These are phyloP conservation scores for Agrilus planipennis DNA, from an alignment of 1,140 invertebrate species.

Conservation along the genomic window DNA sequence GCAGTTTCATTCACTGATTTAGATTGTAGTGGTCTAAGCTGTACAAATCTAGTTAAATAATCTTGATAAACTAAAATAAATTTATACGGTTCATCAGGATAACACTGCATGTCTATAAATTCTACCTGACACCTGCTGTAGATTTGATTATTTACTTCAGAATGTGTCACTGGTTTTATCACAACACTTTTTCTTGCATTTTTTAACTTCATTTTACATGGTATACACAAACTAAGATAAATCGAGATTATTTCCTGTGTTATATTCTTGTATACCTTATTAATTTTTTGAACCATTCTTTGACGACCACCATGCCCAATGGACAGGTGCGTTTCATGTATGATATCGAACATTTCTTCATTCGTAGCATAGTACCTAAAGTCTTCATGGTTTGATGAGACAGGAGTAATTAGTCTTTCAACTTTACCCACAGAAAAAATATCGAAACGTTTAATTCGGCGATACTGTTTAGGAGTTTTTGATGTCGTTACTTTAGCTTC, in stretches of 20 bases:
- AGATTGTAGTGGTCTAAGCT: neutral
- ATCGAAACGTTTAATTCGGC: neutral
- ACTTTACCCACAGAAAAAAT: neutral
- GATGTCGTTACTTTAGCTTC: too few species aligned
- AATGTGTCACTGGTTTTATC: too few species aligned
- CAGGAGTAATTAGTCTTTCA: conserved; percentile 3
- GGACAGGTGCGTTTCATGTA: conserved; percentile 9
- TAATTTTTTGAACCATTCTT: conserved; percentile 10
- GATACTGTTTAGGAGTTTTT: neutral
- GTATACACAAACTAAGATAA: conserved; percentile 9
- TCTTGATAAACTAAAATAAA: neutral
- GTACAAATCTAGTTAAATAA: neutral
- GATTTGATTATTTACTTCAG: neutral
- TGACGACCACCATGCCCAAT: conserved; percentile 14
- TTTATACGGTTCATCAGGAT: neutral
- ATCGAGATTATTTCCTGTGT: conserved; percentile 12
- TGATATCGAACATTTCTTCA: conserved; percentile 2
- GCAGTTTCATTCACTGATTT: neutral
- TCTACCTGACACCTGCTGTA: neutral
- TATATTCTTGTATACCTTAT: conserved; percentile 13
- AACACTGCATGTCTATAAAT: neutral
- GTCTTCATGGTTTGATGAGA: neutral
- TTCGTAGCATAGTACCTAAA: conserved; percentile 11
- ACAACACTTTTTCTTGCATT: conserved; percentile 9
- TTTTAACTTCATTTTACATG: conserved; percentile 9